A percentile compares a stretch with the other conserved stretches of the same genome.
These are phyloP conservation scores for Acronicta psi DNA, from an alignment of 2,888 invertebrate species.

Conservation along the genomic window DNA sequence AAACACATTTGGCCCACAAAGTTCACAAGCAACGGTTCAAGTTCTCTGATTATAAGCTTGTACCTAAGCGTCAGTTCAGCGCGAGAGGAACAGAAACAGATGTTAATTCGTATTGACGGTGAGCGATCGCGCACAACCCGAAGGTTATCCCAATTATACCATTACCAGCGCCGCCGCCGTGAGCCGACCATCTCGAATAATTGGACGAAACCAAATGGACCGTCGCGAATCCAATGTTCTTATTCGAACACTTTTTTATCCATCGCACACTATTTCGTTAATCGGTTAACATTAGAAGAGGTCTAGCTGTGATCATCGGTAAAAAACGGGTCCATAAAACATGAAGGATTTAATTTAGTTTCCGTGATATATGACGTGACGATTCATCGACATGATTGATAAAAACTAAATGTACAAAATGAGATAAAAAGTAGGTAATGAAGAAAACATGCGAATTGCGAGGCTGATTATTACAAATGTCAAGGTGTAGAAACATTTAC, in stretches of 20 bases:
- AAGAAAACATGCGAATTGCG: too few relatives aligned
- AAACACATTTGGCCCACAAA: too few relatives aligned
- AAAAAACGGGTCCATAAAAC: slow-evolving; percentile 24
- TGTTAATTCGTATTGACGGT: slow-evolving; percentile 22
- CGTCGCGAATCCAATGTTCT: slow-evolving; percentile 52
- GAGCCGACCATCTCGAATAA: slow-evolving; percentile 38
- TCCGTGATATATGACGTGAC: slow-evolving; percentile 25
- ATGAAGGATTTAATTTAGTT: slow-evolving; percentile 21
- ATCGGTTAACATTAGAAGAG: slow-evolving; percentile 22
- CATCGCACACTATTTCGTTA: slow-evolving; percentile 17
- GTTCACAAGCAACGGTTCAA: neutral
- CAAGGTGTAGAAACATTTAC: too few relatives aligned
- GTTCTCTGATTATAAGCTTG: slow-evolving; percentile 6
- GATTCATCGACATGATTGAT: slow-evolving; percentile 5
- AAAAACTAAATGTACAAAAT: neutral
- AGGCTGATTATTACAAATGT: too few relatives aligned
- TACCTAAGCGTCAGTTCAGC: neutral
- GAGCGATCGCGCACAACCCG: slow-evolving; percentile 30
- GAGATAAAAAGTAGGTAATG: neutral
- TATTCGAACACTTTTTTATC: slow-evolving; percentile 26
- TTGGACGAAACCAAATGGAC: slow-evolving; percentile 51
- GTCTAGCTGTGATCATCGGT: slow-evolving; percentile 14
- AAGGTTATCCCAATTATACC: slow-evolving; percentile 55
- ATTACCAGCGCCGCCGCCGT: slow-evolving; percentile 39
- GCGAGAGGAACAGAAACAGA: slow-evolving; percentile 44